Base-by-base conservation (phyloP, 1,140 invertebrate genomes). In the Leptinotarsa texana region DNA sequence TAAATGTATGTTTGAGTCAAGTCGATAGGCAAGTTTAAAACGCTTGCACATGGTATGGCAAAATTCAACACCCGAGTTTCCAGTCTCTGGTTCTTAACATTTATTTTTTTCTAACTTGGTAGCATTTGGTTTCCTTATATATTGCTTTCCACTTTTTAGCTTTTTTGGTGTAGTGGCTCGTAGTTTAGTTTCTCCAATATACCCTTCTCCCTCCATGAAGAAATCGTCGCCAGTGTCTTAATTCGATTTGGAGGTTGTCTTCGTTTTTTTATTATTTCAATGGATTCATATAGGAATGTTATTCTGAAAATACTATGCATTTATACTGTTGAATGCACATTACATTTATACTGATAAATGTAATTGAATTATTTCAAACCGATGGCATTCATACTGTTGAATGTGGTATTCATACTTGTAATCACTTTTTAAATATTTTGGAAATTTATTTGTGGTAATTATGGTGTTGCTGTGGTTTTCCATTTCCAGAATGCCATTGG, bases 31-130 rank as follows among this genome's bases (percentile, higher is more conserved):
- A 77, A 80, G 78, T 75, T 73, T 80, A 61, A 76, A 57, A 70
- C 80, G 78, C 73, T 81, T 80, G 78, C 77, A 78, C 62, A 65
- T 78, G 74, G 78, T 80, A 81, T 82, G 80, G 82, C 82, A 82
- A 83, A 82, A 80, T 78, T 67, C 78, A 76, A 83, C 79, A 79
- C 78, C 77, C 72, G 75, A 79, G 76, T 77, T 78, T 82, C 76
- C 82, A 83, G 82, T 83, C 81, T 83, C 83, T 82, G 81, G 79
- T 82, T 42, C 33, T 42, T 82, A 81, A 70, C 77, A 75, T 78
- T 42, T 42, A 33, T 42, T 82, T 82, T n/a, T 80, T 71, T 63
- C 73, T 78, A 74, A 68, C 49, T 75, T 75, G 47, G 61, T 72
- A 67, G 69, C 65, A 51, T 74, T 76, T 80, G 71, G 75, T 79